These are phyloP conservation scores for Laticauda laticaudata DNA, from an alignment of 2,113 vertebrate genomes.

Conservation along the genomic window DNA sequence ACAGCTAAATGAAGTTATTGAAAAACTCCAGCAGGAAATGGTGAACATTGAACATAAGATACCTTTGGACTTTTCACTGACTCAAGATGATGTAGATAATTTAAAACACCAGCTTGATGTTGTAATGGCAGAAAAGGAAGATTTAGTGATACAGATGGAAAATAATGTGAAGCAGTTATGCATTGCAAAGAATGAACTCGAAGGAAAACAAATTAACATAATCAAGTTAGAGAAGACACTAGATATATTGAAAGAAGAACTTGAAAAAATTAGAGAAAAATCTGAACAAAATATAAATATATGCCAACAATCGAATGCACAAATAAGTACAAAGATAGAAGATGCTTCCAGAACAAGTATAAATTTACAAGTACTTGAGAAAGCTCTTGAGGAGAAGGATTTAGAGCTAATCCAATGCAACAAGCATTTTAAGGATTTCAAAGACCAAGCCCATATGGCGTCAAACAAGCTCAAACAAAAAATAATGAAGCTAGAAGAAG, in stretches of 20 bases:
- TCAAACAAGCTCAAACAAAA: constrained; percentile 68
- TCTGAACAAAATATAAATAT: constrained; percentile 7
- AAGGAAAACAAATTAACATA: constrained; percentile 77
- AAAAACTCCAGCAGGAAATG: constrained; percentile 91
- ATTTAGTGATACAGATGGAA: constrained; percentile 67
- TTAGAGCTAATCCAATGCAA: constrained; percentile 71
- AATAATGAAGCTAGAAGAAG: constrained; percentile 77
- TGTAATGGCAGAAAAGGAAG: constrained; percentile 64
- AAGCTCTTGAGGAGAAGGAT: constrained; percentile 74
- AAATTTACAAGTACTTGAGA: constrained; percentile 75
- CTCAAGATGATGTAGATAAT: constrained; percentile 72
- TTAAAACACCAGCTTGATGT: constrained; percentile 66
- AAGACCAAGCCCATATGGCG: constrained; percentile 69
- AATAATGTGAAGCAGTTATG: constrained; percentile 52
- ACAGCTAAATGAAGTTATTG: constrained; percentile 90
- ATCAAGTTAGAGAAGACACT: constrained; percentile 73
- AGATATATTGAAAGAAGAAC: constrained; percentile 68
- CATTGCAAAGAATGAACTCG: constrained; percentile 67
- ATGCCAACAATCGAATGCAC: constrained; percentile 41
- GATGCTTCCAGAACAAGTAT: constrained; percentile 62
- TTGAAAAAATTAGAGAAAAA: constrained; percentile 56
- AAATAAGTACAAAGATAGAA: constrained; percentile 44
- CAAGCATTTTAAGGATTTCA: constrained; percentile 69
- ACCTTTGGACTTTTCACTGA: constrained; percentile 56
- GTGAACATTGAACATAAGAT: constrained; percentile 78